These are phyloP conservation scores for Miltochrista miniata DNA, from an alignment of 2,888 invertebrate species.

Conservation along the genomic window DNA sequence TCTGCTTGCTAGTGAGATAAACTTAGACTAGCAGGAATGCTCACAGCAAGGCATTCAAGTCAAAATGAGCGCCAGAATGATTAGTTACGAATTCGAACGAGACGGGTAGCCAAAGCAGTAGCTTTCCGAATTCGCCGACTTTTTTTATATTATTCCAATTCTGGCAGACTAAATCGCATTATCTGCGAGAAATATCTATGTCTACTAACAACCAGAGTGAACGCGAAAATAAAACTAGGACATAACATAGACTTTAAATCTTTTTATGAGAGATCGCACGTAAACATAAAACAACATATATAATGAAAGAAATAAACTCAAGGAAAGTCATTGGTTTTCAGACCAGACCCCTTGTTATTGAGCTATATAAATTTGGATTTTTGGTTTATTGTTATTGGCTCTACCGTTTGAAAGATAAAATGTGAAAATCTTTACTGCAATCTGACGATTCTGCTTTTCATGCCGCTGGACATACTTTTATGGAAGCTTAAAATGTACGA, in stretches of 20 bases:
- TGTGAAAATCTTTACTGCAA: not conserved
- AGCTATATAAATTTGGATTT: constrained; percentile 12
- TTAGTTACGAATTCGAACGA: too few relatives aligned
- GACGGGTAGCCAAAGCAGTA: too few relatives aligned
- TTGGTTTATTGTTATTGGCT: constrained; percentile 33
- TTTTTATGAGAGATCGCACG: constrained; percentile 12
- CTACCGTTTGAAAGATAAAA: constrained; percentile 30
- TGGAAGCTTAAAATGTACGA: too few relatives aligned
- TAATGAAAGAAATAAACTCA: constrained; percentile 15
- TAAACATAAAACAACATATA: constrained; percentile 10
- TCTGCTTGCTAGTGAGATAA: too few relatives aligned
- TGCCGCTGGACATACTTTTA: too few relatives aligned
- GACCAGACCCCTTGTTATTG: constrained; percentile 8
- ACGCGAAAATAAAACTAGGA: not conserved
- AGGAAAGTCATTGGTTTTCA: constrained; percentile 17
- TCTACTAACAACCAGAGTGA: not conserved
- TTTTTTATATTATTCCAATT: too few relatives aligned
- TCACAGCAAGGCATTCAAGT: too few relatives aligned
- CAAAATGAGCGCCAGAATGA: too few relatives aligned
- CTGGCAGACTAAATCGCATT: too few relatives aligned
- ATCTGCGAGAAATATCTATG: not conserved
- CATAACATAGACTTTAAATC: constrained; percentile 1
- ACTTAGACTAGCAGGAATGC: too few relatives aligned
- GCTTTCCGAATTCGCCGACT: too few relatives aligned
- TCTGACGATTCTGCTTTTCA: too few relatives aligned